Base-by-base conservation (phyloP, 2,888 invertebrate species). In the Drosophila crucigera region DNA sequence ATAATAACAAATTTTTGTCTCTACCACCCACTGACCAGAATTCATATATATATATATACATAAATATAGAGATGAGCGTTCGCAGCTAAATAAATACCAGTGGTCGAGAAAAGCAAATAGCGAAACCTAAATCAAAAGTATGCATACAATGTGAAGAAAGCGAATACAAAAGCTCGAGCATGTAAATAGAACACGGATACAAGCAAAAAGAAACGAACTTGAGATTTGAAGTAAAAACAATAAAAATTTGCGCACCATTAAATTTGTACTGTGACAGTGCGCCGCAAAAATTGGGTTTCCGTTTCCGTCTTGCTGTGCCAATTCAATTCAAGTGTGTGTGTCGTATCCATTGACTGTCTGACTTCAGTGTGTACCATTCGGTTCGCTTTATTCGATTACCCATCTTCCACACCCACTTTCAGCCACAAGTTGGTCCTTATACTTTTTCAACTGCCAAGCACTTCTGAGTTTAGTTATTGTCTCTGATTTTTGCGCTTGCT, bases 191-290 rank as follows among this genome's bases (percentile, higher is more conserved):
- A 50, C 22, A 65, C 33, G 61, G 69, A 63, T 70, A 68, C 78
- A 78, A 78, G 67, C 56, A 74, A 64, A 47, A 58, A 11, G 54
- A 65, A 55, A 47, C 43, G 11, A 67, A 63, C 39, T 60, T 41
- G 11, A 11, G 19, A n/a, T 52, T 49, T 72, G 39, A 65, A 64
- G 64, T 54, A 30, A 86, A 69, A 82, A 80, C 85, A 88, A 90
- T 90, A 76, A 82, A 89, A 90, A 83, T 83, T 79, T 83, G 74
- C 83, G 84, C 84, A 72, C 87, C 89, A 90, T 89, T 89, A 89
- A 89, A 80, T 89, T 80, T 87, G 76, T 79, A 84, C 79, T 69
- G 83, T 62, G 63, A 61, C 71, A 68, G 71, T 76, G 61, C 76
- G 63, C 76, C 78, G 71, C 72, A 69, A 76, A 70, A 84, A 78